Conservation (phyloP, 2,113 vertebrate genomes). For the Cryptomyrus ogoouensis region DNA sequence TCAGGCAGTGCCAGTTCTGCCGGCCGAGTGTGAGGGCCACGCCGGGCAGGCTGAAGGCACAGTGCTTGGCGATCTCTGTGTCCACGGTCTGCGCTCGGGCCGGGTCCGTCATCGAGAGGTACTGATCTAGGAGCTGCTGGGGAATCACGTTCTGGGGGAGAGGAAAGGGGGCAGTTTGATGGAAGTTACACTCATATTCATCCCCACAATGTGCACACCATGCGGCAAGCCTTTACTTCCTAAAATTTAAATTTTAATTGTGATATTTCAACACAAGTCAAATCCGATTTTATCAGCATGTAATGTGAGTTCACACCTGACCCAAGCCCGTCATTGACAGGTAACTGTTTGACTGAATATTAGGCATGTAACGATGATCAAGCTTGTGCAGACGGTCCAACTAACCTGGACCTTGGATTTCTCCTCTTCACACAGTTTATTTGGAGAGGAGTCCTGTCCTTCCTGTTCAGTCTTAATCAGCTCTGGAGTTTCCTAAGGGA, state of each 20-base stretch:
- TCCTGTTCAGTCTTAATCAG: constrained; percentile 57
- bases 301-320: not conserved
- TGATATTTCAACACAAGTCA: not conserved
- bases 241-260: not conserved
- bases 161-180: not conserved
- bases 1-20: constrained; percentile 68
- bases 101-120: constrained; percentile 63
- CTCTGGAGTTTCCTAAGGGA: constrained; percentile 49
- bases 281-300: not conserved
- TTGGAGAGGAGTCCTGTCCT: constrained; percentile 45
- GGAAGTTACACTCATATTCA: not conserved
- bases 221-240: not conserved
- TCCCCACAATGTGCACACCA: not conserved
- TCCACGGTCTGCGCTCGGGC: constrained; percentile 62
- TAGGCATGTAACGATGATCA: no score
- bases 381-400: not conserved
- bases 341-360: not conserved
- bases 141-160: constrained; percentile 59
- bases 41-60: constrained; percentile 59
- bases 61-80: constrained; percentile 61
- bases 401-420: constrained; percentile 78
- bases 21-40: constrained; percentile 61
- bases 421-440: constrained; percentile 56
- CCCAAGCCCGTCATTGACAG: not conserved
- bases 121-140: constrained; percentile 60